phyloP scores from a whole-genome alignment of 2,113 vertebrate species.

The Phycodurus eques region DNA sequence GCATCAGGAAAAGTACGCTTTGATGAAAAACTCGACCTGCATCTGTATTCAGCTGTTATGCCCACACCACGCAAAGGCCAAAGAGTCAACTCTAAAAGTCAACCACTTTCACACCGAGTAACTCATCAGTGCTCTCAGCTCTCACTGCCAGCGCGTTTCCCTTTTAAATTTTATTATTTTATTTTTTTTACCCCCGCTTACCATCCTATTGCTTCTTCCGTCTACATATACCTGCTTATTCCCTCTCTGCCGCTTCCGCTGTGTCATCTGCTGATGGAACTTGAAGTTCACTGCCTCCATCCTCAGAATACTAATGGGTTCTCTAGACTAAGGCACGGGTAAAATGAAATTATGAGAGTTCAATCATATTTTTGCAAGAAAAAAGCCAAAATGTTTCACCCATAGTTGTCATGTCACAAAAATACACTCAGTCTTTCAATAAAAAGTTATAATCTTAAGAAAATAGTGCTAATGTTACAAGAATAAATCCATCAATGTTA shows the following conservation, averaged over 20 bases:
- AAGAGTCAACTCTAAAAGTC: constrained; percentile 13
- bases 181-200: background rate
- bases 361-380: too few relatives aligned
- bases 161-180: too few relatives aligned
- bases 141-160: background rate
- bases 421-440: too few relatives aligned
- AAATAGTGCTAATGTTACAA: too few relatives aligned
- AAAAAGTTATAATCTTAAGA: too few relatives aligned
- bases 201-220: too few relatives aligned
- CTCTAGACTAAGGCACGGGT: background rate
- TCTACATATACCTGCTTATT: background rate
- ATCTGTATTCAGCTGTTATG: constrained; percentile 16
- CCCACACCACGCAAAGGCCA: constrained; percentile 1
- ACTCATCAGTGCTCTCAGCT: constrained; percentile 1
- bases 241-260: constrained; percentile 1
- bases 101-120: constrained; percentile 8
- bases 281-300: constrained; percentile 38
- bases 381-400: too few relatives aligned
- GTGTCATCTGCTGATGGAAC: constrained; percentile 15
- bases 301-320: constrained; percentile 25
- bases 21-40: background rate
- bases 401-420: too few relatives aligned
- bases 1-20: background rate
- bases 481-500: too few relatives aligned
- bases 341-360: too few relatives aligned